Evolutionary conservation across 2,113 vertebrate genomes (phyloP).

Genomic region (Glaucomys volans): DNA sequence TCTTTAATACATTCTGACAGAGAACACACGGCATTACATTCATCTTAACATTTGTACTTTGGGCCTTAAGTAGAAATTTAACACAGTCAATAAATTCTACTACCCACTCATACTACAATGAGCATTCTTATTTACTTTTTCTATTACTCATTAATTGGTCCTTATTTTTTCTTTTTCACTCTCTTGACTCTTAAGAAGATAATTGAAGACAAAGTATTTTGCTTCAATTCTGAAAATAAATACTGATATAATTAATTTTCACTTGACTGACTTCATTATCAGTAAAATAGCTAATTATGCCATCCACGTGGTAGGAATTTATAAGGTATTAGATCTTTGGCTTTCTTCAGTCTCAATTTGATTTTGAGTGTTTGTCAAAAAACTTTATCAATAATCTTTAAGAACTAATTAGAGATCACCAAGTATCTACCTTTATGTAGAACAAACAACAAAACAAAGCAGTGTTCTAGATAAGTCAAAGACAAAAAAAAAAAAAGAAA

Average conservation of each 20-base stretch:
- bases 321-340: neutral
- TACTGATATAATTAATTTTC: constrained; percentile 13
- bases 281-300: constrained; percentile 19
- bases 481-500: neutral
- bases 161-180: neutral
- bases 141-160: neutral
- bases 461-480: neutral
- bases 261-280: neutral
- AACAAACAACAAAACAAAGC: neutral
- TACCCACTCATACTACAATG: neutral
- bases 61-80: constrained; percentile 19
- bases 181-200: neutral
- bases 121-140: neutral
- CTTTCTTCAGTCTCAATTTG: neutral
- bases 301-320: neutral
- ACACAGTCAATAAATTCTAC: constrained; percentile 9
- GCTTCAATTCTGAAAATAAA: constrained; percentile 56
- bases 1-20: neutral
- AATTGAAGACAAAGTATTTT: neutral
- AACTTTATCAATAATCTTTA: neutral
- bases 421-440: neutral
- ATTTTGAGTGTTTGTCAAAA: constrained; percentile 10
- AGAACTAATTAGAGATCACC: neutral
- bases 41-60: constrained; percentile 31
- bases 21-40: constrained; percentile 45